These are phyloP conservation scores for Dendrophyllia cribrosa DNA, from an alignment of 64 coral and sea anemone genomes.

Conservation along the genomic window DNA sequence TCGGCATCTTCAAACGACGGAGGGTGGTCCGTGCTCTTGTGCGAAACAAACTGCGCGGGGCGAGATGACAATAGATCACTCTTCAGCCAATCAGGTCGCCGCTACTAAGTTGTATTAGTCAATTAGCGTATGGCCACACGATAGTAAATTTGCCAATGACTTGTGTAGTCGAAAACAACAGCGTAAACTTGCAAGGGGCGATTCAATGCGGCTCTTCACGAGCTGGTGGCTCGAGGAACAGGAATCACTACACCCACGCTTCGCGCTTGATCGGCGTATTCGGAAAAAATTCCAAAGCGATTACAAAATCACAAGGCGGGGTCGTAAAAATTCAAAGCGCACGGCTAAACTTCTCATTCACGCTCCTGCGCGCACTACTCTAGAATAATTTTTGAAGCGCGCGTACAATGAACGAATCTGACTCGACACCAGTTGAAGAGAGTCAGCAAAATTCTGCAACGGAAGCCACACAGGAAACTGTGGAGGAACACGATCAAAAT, in stretches of 20 bases:
- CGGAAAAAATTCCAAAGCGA: constrained; percentile 66
- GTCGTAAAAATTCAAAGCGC: constrained; percentile 56
- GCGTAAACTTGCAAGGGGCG: constrained; percentile 40
- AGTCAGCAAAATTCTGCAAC: not conserved
- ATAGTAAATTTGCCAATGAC: constrained; percentile 83
- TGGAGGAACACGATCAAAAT: constrained; percentile 49
- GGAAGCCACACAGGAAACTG: constrained; percentile 53
- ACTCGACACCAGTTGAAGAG: not conserved
- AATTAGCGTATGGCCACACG: constrained; percentile 75
- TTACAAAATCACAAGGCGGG: constrained; percentile 55
- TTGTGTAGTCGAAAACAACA: constrained; percentile 80
- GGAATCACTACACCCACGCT: constrained; percentile 61
- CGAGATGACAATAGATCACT: constrained; percentile 75
- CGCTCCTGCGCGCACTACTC: constrained; percentile 7
- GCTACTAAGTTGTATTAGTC: constrained; percentile 89
- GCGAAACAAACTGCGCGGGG: constrained; percentile 59
- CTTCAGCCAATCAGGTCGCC: constrained; percentile 51
- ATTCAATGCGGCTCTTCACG: constrained; percentile 68
- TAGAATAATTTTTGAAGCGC: constrained; percentile 28
- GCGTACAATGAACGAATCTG: constrained; percentile 41
- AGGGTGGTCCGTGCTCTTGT: constrained; percentile 59
- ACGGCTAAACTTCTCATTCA: not conserved
- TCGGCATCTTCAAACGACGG: constrained; percentile 59
- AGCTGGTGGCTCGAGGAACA: not conserved
- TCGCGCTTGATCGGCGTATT: constrained; percentile 63